A percentile compares a stretch with the other conserved stretches of the same genome.
These are phyloP conservation scores for Lanius ludovicianus DNA, from an alignment of 2,113 vertebrate species.

Conservation along the genomic window DNA sequence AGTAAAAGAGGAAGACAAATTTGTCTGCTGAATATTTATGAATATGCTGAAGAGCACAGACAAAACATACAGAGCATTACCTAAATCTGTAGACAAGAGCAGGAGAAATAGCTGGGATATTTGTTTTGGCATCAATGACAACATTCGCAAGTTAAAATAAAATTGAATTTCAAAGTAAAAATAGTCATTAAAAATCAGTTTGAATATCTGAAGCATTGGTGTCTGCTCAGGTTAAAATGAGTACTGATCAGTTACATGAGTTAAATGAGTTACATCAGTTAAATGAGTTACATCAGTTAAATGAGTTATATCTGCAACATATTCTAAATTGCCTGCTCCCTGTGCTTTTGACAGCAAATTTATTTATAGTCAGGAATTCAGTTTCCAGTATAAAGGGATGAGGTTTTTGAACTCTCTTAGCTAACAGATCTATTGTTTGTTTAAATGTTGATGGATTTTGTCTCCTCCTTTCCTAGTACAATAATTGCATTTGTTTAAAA, in stretches of 20 bases:
- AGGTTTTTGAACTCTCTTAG: neutral
- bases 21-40: neutral
- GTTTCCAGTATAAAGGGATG: neutral
- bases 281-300: too few species aligned
- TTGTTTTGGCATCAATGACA: neutral
- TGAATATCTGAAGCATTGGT: neutral
- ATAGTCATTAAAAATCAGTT: neutral
- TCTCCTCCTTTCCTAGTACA: neutral
- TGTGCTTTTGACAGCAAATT: neutral
- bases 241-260: neutral
- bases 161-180: neutral
- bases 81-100: neutral
- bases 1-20: neutral
- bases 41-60: neutral
- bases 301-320: neutral
- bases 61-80: neutral
- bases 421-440: neutral
- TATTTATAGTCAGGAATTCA: neutral
- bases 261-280: too few species aligned
- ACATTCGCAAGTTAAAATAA: neutral
- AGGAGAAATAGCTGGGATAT: neutral
- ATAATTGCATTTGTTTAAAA: conserved; percentile 3
- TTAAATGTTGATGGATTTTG: neutral
- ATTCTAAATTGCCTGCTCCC: neutral
- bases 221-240: neutral